phyloP scores from a whole-genome alignment of 2,888 invertebrate species.

The Trisateles emortualis region DNA sequence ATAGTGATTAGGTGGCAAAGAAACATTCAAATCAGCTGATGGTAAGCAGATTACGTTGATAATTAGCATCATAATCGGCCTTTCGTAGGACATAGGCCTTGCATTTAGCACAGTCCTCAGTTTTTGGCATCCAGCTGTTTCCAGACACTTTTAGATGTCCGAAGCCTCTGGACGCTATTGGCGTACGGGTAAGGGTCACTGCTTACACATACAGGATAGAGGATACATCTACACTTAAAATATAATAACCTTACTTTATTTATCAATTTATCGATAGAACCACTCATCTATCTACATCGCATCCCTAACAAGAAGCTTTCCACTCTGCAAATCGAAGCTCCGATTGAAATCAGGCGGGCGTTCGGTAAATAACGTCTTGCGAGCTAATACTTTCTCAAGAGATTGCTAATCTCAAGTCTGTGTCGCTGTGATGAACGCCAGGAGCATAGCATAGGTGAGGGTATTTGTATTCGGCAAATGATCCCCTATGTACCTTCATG shows the following conservation, averaged over 20 bases:
- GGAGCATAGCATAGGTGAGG: slow-evolving; percentile 43
- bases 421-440: slow-evolving; percentile 60
- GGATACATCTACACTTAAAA: no score
- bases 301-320: slow-evolving; percentile 57
- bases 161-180: no score
- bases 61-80: no score
- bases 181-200: no score
- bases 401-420: slow-evolving; percentile 74
- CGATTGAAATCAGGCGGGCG: slow-evolving; percentile 79
- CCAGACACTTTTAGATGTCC: no score
- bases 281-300: slow-evolving; percentile 37
- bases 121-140: no score
- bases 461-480: slow-evolving; percentile 50
- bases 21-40: no score
- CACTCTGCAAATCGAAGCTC: slow-evolving; percentile 73
- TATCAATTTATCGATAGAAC: slow-evolving; percentile 22
- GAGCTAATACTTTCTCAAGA: slow-evolving; percentile 81
- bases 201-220: no score
- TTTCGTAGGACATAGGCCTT: no score
- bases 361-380: slow-evolving; percentile 80
- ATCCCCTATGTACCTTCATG: slow-evolving; percentile 33
- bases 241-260: neutral
- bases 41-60: no score
- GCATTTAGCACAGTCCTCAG: no score
- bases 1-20: no score